Evolutionary conservation across 1,140 invertebrate genomes (phyloP), one percentile per base, ranked within the genome.

Genomic region (Drosophila nikananu): DNA sequence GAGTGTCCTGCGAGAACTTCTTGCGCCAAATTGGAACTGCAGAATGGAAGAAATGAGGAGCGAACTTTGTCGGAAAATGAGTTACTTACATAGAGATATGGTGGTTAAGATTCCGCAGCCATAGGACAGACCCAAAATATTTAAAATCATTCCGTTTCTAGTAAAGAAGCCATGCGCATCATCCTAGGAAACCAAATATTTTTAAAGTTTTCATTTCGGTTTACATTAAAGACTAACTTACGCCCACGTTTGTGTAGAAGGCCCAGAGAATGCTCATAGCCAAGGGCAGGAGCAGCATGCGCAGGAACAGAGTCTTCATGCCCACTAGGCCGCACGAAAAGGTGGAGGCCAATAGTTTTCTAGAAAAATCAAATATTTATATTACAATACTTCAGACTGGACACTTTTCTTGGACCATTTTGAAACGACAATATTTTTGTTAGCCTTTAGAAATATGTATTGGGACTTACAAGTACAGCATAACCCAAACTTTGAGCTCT

Each of bases 1-100:
- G 95, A 13, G 96, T 96, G 89, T 98, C 98, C 92, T 98, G 97
- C 72, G 98, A 98, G 92, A 98, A 98, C 27, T 97, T 94, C 35
- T 97, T 97, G n/a, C 98, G 94, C 93, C 97, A 97, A 49, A 95
- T 95, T 39, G 96, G 96, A 95, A 96, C 97, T 98, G 86, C 4
- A 91, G 92, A 83, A 91, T n/a, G 68, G 8, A 13, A 9, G 21
- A 51, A 13, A n/a, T 35, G 15, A 21, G 9, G 4, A 0, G 0
- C 0, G 5, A 39, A 25, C 13, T 8, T 48, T 32, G 15, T 5
- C 0, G 21, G 0, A 44, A 10, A 32, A 27, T 3, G 9, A 8
- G 10, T 3, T 21, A 74, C 96, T 95, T 94, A 97, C 97, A 97
- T 54, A 97, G 94, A 21, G 95, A 94, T 21, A 97, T 95, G 0